Evolutionary conservation across 1,140 invertebrate genomes (phyloP).

Genomic region (Pogonus chalceus): DNA sequence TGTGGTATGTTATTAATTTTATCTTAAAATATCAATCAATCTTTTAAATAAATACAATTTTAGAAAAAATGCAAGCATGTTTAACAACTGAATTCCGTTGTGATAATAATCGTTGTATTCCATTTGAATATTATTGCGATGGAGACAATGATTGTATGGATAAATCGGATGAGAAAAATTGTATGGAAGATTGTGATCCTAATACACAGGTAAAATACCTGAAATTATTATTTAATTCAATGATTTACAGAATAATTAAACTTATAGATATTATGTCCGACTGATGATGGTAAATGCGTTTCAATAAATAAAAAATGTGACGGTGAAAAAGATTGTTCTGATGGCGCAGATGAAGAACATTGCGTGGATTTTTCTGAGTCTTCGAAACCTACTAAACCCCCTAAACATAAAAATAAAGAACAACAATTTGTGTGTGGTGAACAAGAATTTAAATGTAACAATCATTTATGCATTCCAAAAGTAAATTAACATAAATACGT

Average conservation of each 20-base stretch:
- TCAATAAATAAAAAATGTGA: constrained; percentile 23
- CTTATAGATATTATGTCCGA: neutral
- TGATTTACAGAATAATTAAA: neutral
- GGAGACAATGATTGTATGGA: constrained; percentile 59
- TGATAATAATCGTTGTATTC: constrained; percentile 61
- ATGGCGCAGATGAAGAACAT: constrained; percentile 51
- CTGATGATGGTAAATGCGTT: constrained; percentile 20
- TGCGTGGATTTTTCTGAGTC: constrained; percentile 53
- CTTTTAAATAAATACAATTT: constrained; percentile 11
- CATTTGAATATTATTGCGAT: constrained; percentile 61
- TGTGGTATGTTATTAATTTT: constrained; percentile 25
- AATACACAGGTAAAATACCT: constrained; percentile 49
- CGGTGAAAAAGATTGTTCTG: constrained; percentile 30
- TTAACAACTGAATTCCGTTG: constrained; percentile 53
- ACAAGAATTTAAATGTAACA: constrained; percentile 45
- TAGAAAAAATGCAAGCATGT: constrained; percentile 53
- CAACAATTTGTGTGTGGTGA: constrained; percentile 34
- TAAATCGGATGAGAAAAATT: constrained; percentile 56
- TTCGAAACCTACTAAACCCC: constrained; percentile 47
- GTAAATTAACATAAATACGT: constrained; percentile 21
- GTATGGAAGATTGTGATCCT: constrained; percentile 40
- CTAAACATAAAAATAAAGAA: constrained; percentile 24
- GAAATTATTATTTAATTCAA: neutral
- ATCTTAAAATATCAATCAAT: neutral
- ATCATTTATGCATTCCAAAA: constrained; percentile 48